phyloP scores from a whole-genome alignment of 2,888 invertebrate genomes.

The Melanargia galathea region DNA sequence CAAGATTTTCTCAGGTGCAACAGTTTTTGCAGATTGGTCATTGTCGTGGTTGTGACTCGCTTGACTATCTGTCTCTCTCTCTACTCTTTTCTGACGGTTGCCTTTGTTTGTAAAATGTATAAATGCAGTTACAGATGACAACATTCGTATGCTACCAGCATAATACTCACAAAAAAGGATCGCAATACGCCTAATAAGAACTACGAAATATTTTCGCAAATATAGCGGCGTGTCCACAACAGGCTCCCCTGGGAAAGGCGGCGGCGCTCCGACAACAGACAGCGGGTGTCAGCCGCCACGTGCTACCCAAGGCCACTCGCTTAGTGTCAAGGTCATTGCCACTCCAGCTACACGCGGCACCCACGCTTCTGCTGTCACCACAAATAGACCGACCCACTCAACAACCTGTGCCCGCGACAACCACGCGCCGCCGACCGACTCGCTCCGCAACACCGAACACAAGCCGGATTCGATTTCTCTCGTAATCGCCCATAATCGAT shows the following conservation, averaged over 20 bases:
- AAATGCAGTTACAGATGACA: neutral
- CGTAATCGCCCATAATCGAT: neutral
- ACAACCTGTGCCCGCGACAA: constrained; percentile 67
- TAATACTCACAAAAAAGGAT: neutral
- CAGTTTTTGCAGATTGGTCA: neutral
- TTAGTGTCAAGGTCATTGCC: constrained; percentile 83
- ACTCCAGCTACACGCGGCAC: constrained; percentile 81
- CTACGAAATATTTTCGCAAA: constrained; percentile 33
- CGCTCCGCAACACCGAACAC: constrained; percentile 9
- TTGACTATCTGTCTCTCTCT: too few species aligned
- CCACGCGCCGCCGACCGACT: constrained; percentile 43
- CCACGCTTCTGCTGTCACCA: constrained; percentile 81
- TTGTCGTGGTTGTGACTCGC: neutral
- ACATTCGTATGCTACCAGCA: neutral
- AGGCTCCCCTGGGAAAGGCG: constrained; percentile 81
- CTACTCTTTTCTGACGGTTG: too few species aligned
- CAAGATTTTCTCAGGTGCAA: too few species aligned
- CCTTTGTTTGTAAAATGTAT: neutral
- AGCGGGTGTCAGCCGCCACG: constrained; percentile 82
- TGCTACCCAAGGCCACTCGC: constrained; percentile 82
- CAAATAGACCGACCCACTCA: constrained; percentile 79
- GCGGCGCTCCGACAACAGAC: constrained; percentile 82
- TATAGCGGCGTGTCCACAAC: constrained; percentile 71
- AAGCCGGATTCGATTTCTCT: constrained; percentile 11
- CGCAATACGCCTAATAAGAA: neutral